Conservation (phyloP, 2,797 vertebrate genomes). For the Danio tinwini region DNA sequence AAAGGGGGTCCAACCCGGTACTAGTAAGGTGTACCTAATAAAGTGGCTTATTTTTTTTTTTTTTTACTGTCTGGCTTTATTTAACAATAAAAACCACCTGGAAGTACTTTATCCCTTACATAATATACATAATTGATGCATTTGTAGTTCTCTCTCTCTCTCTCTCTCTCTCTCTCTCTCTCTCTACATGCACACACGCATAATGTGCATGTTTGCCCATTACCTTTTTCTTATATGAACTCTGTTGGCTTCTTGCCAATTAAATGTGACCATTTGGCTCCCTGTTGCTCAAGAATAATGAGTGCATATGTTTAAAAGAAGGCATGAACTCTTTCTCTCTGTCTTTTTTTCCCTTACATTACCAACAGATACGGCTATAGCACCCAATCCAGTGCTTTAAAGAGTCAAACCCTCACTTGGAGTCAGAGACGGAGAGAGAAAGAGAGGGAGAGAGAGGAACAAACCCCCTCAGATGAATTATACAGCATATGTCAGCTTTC, state of each 20-base stretch:
- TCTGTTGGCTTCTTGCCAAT: slow-evolving; percentile 1
- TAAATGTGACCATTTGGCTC: slow-evolving; percentile 17
- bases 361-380: slow-evolving; percentile 10
- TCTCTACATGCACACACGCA: no score
- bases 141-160: no score
- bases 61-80: no score
- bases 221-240: background rate
- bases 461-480: slow-evolving; percentile 55
- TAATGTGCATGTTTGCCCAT: background rate
- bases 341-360: background rate
- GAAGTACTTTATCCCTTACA: no score
- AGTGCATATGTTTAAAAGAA: slow-evolving; percentile 31
- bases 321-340: slow-evolving; percentile 7
- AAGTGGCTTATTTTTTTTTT: no score
- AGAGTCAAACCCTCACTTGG: slow-evolving; percentile 24
- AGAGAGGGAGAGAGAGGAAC: slow-evolving; percentile 13
- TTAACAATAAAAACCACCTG: no score
- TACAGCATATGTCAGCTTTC: slow-evolving; percentile 55
- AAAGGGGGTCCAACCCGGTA: no score
- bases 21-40: no score
- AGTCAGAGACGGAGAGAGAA: slow-evolving; percentile 7
- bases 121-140: no score
- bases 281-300: slow-evolving; percentile 1
- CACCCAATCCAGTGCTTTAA: slow-evolving; percentile 34
- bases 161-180: no score